Base-by-base conservation (phyloP, 2,113 vertebrate species). In the Heliornis fulica region DNA sequence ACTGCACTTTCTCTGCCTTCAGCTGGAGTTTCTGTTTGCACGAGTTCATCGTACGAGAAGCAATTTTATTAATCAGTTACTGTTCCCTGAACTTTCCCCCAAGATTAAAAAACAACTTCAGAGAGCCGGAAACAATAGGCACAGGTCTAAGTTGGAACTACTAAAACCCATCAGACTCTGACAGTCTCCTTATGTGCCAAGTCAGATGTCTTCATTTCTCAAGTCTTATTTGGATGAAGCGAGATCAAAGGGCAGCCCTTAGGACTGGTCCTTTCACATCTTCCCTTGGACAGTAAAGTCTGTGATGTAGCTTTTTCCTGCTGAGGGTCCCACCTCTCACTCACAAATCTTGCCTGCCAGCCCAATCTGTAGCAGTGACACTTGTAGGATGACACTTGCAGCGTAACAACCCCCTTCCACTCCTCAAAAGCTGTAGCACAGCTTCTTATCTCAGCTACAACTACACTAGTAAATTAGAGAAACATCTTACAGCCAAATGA, bases 11-110 rank as follows among this genome's bases (percentile, higher is more conserved):
- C 79, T 74, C 41, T 82, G 60, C 36, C 87, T 92, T 85, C 32
- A 75, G 69, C 77, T 79, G 74, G 65, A 65, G 89, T 85, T 91
- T 93, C 74, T 91, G 17, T 96, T 90, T 96, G 87, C 77, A 65
- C 0, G 2, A 89, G 91, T 86, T 90, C 91, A 90, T 28, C 28
- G 76, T 45, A 94, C 0, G 0, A 91, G 72, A 93, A 87, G 70
- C 28, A 63, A 83, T 54, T 90, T 95, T 93, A 95, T 96, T 93
- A 80, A 94, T 96, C 91, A 91, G 87, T 94, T 94, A 96, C 94
- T 0, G 5, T 70, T 85, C 83, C 75, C 78, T 91, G 94, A 96
- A 94, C 87, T 95, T 96, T 95, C 90, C 71, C 87, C 93, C 18
- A 91, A 89, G 84, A 96, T 68, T 91, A 57, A 89, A 95, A 92